Percentiles rank a stretch among this genome's conserved stretches.
Conservation (phyloP, 2,113 vertebrate species). For the Lamprologus speciosus region DNA sequence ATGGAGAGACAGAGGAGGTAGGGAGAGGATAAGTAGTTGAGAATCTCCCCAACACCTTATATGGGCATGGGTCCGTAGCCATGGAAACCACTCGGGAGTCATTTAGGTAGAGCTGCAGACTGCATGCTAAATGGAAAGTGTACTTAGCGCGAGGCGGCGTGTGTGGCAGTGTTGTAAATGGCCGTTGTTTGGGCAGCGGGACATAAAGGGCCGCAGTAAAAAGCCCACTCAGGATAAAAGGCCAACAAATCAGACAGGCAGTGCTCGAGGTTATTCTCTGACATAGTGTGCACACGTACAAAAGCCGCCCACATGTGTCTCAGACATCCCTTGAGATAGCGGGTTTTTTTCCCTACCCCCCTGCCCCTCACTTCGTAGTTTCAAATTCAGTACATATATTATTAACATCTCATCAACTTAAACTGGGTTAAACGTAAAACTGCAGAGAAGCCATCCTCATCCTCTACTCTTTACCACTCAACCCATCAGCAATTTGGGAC, state of each 20-base stretch:
- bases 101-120: conserved; percentile 63
- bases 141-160: conserved; percentile 54
- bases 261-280: conserved; percentile 17
- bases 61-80: conserved; percentile 61
- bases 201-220: conserved; percentile 66
- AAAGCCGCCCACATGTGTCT: conserved; percentile 9
- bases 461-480: not conserved
- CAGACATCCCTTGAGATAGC: not conserved
- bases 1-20: conserved; percentile 23
- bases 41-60: conserved; percentile 57
- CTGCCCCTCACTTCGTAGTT: not conserved
- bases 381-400: not conserved
- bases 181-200: conserved; percentile 61
- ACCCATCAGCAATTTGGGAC: conserved; percentile 31
- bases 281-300: not conserved
- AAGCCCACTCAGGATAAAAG: conserved; percentile 68
- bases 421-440: not conserved
- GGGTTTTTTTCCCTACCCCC: not conserved
- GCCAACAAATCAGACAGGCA: conserved; percentile 62
- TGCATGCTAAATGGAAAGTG: conserved; percentile 92
- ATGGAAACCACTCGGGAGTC: conserved; percentile 67
- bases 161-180: conserved; percentile 55
- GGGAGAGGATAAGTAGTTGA: conserved; percentile 33
- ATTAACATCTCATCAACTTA: not conserved
- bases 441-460: not conserved